Conservation (phyloP, 2,888 invertebrate species). For the Caenorhabditis macrosperma region DNA sequence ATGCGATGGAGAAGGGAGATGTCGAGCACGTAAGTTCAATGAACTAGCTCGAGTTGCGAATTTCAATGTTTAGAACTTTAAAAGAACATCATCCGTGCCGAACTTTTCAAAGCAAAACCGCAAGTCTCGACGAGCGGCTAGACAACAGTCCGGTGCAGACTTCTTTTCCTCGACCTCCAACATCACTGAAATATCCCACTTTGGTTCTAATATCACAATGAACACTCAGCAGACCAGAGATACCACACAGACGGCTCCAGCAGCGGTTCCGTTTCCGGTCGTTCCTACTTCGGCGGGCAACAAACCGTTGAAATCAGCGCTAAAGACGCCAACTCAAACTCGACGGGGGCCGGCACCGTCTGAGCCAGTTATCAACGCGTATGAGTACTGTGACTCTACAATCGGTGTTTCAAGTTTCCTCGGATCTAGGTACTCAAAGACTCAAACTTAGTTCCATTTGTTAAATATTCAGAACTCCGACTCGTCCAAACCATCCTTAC, state of each 20-base stretch:
- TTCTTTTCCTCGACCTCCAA: slow-evolving; percentile 66
- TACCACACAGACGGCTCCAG: slow-evolving; percentile 52
- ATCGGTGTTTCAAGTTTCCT: slow-evolving; percentile 65
- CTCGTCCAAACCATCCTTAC: slow-evolving; percentile 52
- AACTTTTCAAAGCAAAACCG: slow-evolving; percentile 71
- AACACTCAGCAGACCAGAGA: slow-evolving; percentile 53
- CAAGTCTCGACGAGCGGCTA: slow-evolving; percentile 36
- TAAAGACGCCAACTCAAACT: slow-evolving; percentile 59
- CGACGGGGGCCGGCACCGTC: slow-evolving; percentile 30
- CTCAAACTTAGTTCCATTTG: background rate
- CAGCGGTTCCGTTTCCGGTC: slow-evolving; percentile 40
- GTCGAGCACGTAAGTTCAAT: slow-evolving; percentile 35
- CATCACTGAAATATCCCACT: slow-evolving; percentile 62
- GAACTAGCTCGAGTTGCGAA: background rate
- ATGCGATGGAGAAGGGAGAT: slow-evolving; percentile 34
- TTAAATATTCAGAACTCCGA: slow-evolving; percentile 51
- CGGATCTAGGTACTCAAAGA: slow-evolving; percentile 16
- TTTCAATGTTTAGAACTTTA: slow-evolving; percentile 62
- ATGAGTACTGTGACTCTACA: slow-evolving; percentile 64
- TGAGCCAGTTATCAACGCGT: slow-evolving; percentile 53
- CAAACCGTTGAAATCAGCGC: slow-evolving; percentile 64
- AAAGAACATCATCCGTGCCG: slow-evolving; percentile 76
- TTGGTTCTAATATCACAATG: slow-evolving; percentile 60
- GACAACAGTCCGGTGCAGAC: slow-evolving; percentile 50
- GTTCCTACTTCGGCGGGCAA: slow-evolving; percentile 22